Conservation (phyloP, 2,113 vertebrate genomes). For the Diphyllodes magnificus region DNA sequence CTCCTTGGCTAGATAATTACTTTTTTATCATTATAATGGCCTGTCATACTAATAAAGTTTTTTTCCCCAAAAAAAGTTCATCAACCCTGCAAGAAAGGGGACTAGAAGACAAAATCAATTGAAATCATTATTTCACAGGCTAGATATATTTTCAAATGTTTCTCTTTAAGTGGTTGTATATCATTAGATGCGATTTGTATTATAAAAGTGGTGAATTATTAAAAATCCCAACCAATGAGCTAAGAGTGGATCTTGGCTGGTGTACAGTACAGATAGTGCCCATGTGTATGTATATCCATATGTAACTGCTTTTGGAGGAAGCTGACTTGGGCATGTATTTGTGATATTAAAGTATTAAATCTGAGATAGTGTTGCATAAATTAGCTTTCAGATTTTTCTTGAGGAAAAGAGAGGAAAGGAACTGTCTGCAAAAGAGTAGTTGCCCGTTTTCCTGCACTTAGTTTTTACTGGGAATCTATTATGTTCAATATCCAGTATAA, state of each 20-base stretch:
- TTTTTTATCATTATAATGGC: slow-evolving; percentile 44
- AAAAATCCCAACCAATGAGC: not conserved
- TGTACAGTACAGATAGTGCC: not conserved
- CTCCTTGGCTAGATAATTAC: not conserved
- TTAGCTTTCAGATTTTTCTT: not conserved
- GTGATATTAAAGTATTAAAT: not conserved
- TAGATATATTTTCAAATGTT: slow-evolving; percentile 2
- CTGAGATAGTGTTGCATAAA: not conserved
- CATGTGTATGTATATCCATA: not conserved
- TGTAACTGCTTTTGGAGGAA: not conserved
- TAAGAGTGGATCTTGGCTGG: not conserved
- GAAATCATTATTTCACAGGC: not conserved
- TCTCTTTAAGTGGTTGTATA: slow-evolving; percentile 16
- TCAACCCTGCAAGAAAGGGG: not conserved
- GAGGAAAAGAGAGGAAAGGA: not conserved
- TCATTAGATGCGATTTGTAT: not conserved
- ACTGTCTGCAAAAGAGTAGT: not conserved
- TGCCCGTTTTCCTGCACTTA: not conserved
- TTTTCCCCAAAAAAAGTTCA: not conserved
- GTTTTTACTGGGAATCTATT: not conserved
- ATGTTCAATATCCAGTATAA: not conserved
- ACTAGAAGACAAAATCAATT: slow-evolving; percentile 27
- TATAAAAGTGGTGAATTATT: not conserved
- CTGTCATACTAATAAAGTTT: not conserved
- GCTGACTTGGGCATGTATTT: not conserved